Conservation (phyloP, 2,888 invertebrate genomes). For the Gortyna flavago region DNA sequence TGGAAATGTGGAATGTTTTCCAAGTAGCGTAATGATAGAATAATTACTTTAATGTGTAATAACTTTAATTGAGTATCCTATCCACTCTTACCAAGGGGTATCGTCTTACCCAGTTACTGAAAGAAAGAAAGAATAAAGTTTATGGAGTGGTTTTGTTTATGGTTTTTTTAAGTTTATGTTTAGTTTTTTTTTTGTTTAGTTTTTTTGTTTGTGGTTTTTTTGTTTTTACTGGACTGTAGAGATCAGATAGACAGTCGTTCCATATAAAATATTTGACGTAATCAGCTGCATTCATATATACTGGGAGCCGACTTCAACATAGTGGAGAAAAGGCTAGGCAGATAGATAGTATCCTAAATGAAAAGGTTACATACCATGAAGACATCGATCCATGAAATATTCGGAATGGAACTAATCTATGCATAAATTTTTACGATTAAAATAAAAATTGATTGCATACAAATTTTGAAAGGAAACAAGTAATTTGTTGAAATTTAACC, state of each 20-base stretch:
- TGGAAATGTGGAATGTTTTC: background rate
- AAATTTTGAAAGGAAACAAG: constrained; percentile 51
- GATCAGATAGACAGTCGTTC: background rate
- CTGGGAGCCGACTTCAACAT: background rate
- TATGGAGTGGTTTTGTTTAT: too few species aligned
- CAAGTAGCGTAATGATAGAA: background rate
- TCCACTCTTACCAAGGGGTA: background rate
- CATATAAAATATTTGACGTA: background rate
- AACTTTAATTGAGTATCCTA: constrained; percentile 1
- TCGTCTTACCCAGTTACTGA: background rate
- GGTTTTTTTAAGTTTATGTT: too few species aligned
- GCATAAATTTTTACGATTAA: constrained; percentile 31
- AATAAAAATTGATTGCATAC: constrained; percentile 46
- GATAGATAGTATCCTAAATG: background rate
- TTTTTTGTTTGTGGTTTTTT: too few species aligned
- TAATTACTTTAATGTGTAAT: background rate
- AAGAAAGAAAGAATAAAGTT: too few species aligned
- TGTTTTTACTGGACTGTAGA: background rate
- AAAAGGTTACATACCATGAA: constrained; percentile 4
- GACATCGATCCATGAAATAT: constrained; percentile 10
- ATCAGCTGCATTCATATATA: background rate
- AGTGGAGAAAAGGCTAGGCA: background rate
- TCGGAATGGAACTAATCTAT: constrained; percentile 28
- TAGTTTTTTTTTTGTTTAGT: too few species aligned
- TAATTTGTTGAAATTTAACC: constrained; percentile 53